Evolutionary conservation across 2,797 vertebrate genomes (phyloP), one percentile per base, ranked within the genome.

Genomic region (Danio aesculapii): DNA sequence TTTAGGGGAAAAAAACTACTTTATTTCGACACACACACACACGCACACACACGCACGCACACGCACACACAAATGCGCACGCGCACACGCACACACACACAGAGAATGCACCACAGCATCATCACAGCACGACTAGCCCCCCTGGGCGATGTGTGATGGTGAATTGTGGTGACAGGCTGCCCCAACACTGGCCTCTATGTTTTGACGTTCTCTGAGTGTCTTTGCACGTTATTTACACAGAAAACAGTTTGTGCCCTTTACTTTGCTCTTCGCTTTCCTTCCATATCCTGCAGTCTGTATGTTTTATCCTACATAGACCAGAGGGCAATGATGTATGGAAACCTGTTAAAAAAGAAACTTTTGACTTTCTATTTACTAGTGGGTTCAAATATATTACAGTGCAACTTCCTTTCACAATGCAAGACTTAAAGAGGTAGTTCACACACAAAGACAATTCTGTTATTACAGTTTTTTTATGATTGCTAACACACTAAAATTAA

Each of bases 171-270:
- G 87, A 88, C 85, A 81, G 79, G 58, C 64, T 44, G 77, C 63
- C 76, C 76, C 83, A 59, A 75, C 79, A 77, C 53, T 78, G 59
- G 79, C 76, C 73, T 57, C 50, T 5, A 17, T 87, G 84, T 87
- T 82, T 72, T 86, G 83, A 88, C 83, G 81, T 85, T 84, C 83
- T 75, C 80, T 82, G 76, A 88, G 82, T 81, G 59, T 85, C 86
- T 81, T 81, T 78, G 82, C 83, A 83, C 81, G 64, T 84, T 82
- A 84, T 83, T 81, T 73, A 62, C 72, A 79, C 75, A 72, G 69
- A 79, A 77, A 83, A 78, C 84, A 82, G 70, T 77, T 82, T 82
- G 49, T 41, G 17, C 47, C 58, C 17, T 50, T 83, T 72, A 55
- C 63, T 66, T 72, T 16, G 17, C 72, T 73, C 21, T 19, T 16